Percentiles rank a stretch among this genome's conserved stretches.
phyloP scores from a whole-genome alignment of 2,888 invertebrate species.

The Dromius quadrimaculatus region DNA sequence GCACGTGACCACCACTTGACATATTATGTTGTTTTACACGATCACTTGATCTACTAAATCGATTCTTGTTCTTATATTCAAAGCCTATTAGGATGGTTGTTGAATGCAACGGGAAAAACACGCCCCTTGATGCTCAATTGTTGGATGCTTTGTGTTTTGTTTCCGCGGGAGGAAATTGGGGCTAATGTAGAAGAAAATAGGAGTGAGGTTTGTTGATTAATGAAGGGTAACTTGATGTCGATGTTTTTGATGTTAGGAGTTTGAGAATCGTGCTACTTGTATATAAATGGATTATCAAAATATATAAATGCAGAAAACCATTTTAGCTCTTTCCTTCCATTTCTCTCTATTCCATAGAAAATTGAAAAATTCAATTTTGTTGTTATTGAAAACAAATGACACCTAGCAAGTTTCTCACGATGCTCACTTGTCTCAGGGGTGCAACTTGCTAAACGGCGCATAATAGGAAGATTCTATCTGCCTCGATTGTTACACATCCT shows the following conservation, averaged over 20 bases:
- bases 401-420: slow-evolving; percentile 37
- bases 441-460: slow-evolving; percentile 58
- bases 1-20: slow-evolving; percentile 44
- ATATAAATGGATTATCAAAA: not conserved
- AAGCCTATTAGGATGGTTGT: not conserved
- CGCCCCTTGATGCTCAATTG: slow-evolving; percentile 27
- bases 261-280: not conserved
- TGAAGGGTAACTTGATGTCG: slow-evolving; percentile 25
- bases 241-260: slow-evolving; percentile 16
- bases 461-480: slow-evolving; percentile 56
- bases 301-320: no score
- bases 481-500: no score
- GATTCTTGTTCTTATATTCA: not conserved
- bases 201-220: slow-evolving; percentile 6
- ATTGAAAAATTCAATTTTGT: not conserved
- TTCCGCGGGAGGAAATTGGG: not conserved
- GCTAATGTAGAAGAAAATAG: not conserved
- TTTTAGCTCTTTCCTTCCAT: no score
- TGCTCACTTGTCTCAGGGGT: slow-evolving; percentile 55
- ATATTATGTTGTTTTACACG: slow-evolving; percentile 35
- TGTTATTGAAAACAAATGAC: slow-evolving; percentile 22
- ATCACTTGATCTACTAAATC: slow-evolving; percentile 9
- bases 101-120: not conserved
- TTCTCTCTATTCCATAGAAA: not conserved
- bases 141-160: slow-evolving; percentile 22